Conservation (phyloP, 1,140 invertebrate species). For the Periplaneta americana region DNA sequence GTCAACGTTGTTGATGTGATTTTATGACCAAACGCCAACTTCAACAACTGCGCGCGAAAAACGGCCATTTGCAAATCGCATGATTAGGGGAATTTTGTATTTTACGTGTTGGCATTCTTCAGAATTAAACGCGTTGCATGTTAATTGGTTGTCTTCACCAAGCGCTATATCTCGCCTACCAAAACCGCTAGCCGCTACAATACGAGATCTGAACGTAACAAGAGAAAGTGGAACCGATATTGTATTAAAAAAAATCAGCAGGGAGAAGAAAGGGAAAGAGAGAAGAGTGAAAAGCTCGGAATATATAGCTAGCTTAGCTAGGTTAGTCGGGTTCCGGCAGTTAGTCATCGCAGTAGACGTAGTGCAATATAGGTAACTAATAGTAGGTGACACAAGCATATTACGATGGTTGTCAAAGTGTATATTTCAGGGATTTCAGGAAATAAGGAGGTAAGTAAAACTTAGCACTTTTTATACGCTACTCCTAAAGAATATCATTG, state of each 20-base stretch:
- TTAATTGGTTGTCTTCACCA: background rate
- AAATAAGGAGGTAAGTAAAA: constrained; percentile 74
- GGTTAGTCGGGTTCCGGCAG: background rate
- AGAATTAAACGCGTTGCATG: too few relatives aligned
- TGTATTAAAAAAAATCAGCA: background rate
- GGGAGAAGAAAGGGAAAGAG: background rate
- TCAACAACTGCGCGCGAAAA: background rate
- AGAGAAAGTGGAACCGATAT: background rate
- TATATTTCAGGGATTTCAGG: constrained; percentile 86
- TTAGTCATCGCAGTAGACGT: background rate
- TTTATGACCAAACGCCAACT: background rate
- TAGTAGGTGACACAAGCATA: background rate
- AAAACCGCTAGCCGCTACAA: background rate
- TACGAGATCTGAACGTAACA: background rate
- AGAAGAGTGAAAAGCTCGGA: background rate
- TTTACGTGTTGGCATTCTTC: background rate
- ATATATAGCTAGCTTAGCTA: background rate
- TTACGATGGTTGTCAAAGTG: constrained; percentile 77
- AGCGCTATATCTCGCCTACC: background rate
- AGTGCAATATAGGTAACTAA: background rate
- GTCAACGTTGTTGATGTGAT: background rate
- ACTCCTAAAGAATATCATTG: background rate
- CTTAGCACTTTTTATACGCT: constrained; percentile 16
- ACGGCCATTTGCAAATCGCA: background rate
- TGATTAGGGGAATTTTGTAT: background rate